Percentiles rank a stretch among this genome's conserved stretches.
Evolutionary conservation across 2,888 invertebrate genomes (phyloP).

Genomic region (Serrognathus titanus): DNA sequence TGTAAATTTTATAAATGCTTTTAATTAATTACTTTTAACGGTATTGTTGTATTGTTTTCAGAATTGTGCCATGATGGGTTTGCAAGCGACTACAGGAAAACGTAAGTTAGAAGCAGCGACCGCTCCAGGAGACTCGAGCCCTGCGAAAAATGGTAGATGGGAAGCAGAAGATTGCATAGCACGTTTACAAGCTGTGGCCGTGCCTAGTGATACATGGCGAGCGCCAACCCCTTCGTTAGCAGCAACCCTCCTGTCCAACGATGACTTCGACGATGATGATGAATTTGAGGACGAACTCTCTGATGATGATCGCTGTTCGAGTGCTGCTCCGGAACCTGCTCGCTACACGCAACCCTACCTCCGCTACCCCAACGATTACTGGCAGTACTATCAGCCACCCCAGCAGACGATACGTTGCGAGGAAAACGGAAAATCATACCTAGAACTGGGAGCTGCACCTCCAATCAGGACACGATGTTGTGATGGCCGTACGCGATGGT

Average conservation of each 20-base stretch:
- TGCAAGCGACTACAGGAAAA: conserved; percentile 70
- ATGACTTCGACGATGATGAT: conserved; percentile 58
- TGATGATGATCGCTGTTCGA: conserved; percentile 55
- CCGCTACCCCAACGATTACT: conserved; percentile 47
- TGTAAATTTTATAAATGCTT: too few species aligned
- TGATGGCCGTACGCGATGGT: conserved; percentile 57
- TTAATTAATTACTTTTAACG: too few species aligned
- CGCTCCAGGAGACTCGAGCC: conserved; percentile 49
- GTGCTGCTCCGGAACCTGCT: conserved; percentile 47
- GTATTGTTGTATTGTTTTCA: conserved; percentile 1
- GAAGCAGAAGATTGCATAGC: conserved; percentile 58
- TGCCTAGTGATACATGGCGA: conserved; percentile 60
- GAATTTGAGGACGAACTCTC: conserved; percentile 58
- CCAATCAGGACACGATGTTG: conserved; percentile 44
- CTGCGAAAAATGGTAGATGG: conserved; percentile 58
- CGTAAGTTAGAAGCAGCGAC: conserved; percentile 59
- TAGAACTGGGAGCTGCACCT: conserved; percentile 73
- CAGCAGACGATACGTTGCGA: conserved; percentile 83
- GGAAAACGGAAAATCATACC: conserved; percentile 86
- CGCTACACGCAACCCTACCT: conserved; percentile 34
- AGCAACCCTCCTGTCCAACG: conserved; percentile 42
- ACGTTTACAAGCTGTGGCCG: conserved; percentile 68
- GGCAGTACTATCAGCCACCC: conserved; percentile 54
- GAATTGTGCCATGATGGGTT: conserved; percentile 71
- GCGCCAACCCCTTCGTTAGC: conserved; percentile 48